Evolutionary conservation across 1,140 invertebrate genomes (phyloP).

Genomic region (Drosophila arizonae): DNA sequence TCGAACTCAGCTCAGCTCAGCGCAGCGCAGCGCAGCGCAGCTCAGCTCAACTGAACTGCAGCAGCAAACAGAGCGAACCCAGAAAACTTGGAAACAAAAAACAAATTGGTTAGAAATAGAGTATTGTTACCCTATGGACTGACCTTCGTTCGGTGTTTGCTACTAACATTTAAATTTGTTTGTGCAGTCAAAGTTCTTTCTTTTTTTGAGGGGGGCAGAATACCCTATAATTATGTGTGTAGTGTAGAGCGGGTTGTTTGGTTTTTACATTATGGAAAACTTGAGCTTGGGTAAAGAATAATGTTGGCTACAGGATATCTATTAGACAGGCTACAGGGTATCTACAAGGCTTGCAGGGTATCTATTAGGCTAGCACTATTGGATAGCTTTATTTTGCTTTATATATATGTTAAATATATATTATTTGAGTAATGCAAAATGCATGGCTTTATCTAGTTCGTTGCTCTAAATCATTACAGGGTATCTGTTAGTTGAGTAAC

Average conservation of each 20-base stretch:
- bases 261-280: not conserved
- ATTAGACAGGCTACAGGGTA: accelerated
- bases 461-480: not conserved
- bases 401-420: not conserved
- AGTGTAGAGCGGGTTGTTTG: not conserved
- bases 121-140: conserved; percentile 54
- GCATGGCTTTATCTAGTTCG: not conserved
- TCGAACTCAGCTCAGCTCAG: conserved; percentile 15
- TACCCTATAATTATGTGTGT: not conserved
- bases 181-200: conserved; percentile 40
- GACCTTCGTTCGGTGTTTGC: conserved; percentile 70
- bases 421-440: not conserved
- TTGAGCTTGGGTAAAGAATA: not conserved
- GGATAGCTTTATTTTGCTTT: too few species aligned
- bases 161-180: conserved; percentile 77
- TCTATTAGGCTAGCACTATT: not conserved
- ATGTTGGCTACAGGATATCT: not conserved
- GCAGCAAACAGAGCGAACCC: conserved; percentile 16
- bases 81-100: conserved; percentile 33
- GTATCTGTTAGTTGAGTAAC: not conserved
- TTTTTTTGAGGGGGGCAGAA: conserved; percentile 11
- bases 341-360: too few species aligned
- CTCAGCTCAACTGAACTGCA: conserved; percentile 24
- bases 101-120: conserved; percentile 24
- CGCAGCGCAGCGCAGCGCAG: too few species aligned